Evolutionary conservation across 2,797 vertebrate species (phyloP).

Genomic region (Cetoscarus ocellatus): DNA sequence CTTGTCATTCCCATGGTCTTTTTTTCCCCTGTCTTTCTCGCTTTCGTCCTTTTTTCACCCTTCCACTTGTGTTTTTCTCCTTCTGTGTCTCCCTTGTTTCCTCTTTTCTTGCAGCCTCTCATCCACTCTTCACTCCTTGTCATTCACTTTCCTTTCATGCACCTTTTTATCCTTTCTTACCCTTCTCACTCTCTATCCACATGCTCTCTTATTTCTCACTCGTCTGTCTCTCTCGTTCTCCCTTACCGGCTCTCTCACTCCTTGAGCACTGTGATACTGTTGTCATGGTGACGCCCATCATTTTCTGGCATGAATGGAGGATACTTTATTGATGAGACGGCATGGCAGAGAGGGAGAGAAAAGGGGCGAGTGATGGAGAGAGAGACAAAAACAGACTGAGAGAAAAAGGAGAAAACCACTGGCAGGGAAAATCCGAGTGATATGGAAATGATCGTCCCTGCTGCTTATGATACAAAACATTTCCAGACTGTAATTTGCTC

Average conservation of each 20-base stretch:
- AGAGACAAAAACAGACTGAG: constrained; percentile 54
- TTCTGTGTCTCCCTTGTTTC: constrained; percentile 14
- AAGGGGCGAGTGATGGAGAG: constrained; percentile 56
- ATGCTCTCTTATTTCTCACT: constrained; percentile 19
- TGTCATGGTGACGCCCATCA: constrained; percentile 89
- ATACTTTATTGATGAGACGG: constrained; percentile 86
- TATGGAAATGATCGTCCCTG: constrained; percentile 64
- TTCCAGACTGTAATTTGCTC: constrained; percentile 63
- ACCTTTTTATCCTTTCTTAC: constrained; percentile 36
- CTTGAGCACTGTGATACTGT: constrained; percentile 83
- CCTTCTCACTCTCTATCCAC: constrained; percentile 37
- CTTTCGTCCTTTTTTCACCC: background rate
- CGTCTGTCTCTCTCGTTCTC: constrained; percentile 24
- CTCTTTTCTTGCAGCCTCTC: background rate
- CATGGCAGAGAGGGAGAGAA: constrained; percentile 70
- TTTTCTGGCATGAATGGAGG: constrained; percentile 87
- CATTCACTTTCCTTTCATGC: constrained; percentile 38
- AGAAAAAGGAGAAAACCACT: constrained; percentile 44
- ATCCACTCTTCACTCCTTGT: constrained; percentile 7
- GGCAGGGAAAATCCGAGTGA: constrained; percentile 60
- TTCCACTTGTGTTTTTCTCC: constrained; percentile 15
- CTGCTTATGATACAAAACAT: constrained; percentile 66
- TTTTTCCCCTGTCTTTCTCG: constrained; percentile 26
- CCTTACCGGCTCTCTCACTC: constrained; percentile 61
- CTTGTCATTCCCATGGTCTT: constrained; percentile 24